phyloP scores from a whole-genome alignment of 1,140 invertebrate genomes.

The Lordiphosa stackelbergi region DNA sequence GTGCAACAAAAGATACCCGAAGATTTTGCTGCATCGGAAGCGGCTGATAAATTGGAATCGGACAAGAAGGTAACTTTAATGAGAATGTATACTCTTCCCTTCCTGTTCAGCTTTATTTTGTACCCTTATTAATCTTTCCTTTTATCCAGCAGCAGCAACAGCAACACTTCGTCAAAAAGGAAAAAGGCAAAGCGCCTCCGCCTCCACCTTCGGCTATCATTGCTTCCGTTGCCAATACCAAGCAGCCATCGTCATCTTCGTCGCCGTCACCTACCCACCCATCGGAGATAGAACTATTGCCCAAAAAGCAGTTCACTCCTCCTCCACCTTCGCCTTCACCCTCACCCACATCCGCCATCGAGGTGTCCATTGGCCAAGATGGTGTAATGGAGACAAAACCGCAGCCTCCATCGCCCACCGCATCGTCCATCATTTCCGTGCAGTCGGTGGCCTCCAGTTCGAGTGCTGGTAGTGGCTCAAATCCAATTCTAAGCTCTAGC shows the following conservation, averaged over 20 bases:
- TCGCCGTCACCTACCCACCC: conserved; percentile 25
- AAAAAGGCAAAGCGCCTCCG: conserved; percentile 85
- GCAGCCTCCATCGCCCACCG: conserved; percentile 78
- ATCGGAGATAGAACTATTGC: too few relatives aligned
- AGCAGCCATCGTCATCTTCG: conserved; percentile 21
- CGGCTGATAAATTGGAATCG: conserved; percentile 41
- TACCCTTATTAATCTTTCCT: too few relatives aligned
- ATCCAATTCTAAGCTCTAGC: conserved; percentile 58
- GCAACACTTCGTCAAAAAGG: conserved; percentile 79
- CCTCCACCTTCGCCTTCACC: conserved; percentile 5
- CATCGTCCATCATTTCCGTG: conserved; percentile 74
- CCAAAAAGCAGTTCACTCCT: conserved; percentile 18
- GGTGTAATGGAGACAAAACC: conserved; percentile 37
- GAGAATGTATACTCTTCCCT: too few relatives aligned
- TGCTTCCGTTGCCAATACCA: conserved; percentile 13
- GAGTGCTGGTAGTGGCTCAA: conserved; percentile 39
- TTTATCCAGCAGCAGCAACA: conserved; percentile 9
- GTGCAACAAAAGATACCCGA: conserved; percentile 42
- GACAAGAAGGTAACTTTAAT: conserved; percentile 51
- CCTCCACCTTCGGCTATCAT: conserved; percentile 77
- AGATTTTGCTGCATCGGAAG: conserved; percentile 36
- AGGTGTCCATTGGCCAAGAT: conserved; percentile 69
- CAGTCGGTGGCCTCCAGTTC: conserved; percentile 60
- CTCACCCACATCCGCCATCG: conserved; percentile 60
- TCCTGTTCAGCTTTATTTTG: too few relatives aligned